Evolutionary conservation across 2,113 vertebrate species (phyloP), one percentile per base, ranked within the genome.

Genomic region (Pteruthius melanotis): DNA sequence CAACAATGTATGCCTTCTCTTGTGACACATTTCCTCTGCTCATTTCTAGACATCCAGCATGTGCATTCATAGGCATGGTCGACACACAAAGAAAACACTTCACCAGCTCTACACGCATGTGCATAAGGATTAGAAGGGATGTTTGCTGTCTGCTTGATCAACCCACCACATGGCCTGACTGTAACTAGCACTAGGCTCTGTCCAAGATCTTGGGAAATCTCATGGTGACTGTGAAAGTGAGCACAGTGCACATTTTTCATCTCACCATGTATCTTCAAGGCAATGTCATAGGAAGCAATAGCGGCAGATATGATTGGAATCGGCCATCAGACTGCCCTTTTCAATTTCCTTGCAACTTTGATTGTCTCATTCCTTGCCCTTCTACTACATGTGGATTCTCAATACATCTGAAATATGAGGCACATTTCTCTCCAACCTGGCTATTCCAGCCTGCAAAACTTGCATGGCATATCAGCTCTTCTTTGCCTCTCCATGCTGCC

Each of bases 41-140:
- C 16, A 33, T 64, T 70, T 65, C 33, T 45, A 45, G 30, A 31
- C 6, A 64, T 15, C 7, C 68, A 57, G 21, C 28, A 57, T 10
- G 2, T 18, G 23, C 9, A 17, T 70, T 75, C 37, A 40, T 12
- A 70, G 33, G 3, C 31, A 52, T 28, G 3, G 5, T 7, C 0
- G 0, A 47, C 20, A 37, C 13, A 28, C 2, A 15, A 66, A 54
- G 15, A 56, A 45, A n/a, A 12, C 18, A 19, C 17, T 75, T 65
- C 28, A 15, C 7, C 42, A 75, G 11, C 14, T 47, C 11, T 57
- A 42, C 2, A 2, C 1, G 2, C 6, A 28, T 8, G 13, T 57
- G 13, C 18, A 11, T 83, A 71, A 66, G 3, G 3, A 39, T 23
- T 66, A 42, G 14, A 70, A 66, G 4, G 23, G 20, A 47, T 35